Evolutionary conservation across 1,140 invertebrate genomes (phyloP).

Genomic region (Onthophagus taurus): DNA sequence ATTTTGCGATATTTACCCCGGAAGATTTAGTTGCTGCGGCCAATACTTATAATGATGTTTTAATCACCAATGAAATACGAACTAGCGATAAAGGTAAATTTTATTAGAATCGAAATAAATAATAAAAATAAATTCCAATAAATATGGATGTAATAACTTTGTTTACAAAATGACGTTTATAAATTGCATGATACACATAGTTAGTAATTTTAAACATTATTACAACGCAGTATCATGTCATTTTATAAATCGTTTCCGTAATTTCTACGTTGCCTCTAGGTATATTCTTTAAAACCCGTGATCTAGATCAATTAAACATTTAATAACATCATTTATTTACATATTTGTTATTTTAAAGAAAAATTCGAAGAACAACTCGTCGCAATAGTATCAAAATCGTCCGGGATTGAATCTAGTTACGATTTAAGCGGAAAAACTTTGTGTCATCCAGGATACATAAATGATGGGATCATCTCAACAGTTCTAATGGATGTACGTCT

Average conservation of each 20-base stretch:
- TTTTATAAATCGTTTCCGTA: too few relatives aligned
- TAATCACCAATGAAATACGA: slow-evolving; percentile 60
- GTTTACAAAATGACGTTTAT: too few relatives aligned
- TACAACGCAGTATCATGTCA: too few relatives aligned
- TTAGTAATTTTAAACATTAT: too few relatives aligned
- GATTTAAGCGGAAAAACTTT: slow-evolving; percentile 57
- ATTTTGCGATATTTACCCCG: slow-evolving; percentile 72
- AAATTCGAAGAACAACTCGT: slow-evolving; percentile 56
- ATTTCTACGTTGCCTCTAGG: too few relatives aligned
- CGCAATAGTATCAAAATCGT: slow-evolving; percentile 54
- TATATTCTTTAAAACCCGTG: too few relatives aligned
- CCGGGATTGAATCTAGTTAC: slow-evolving; percentile 44
- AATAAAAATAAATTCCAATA: too few relatives aligned
- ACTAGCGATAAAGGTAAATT: slow-evolving; percentile 38
- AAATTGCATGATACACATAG: too few relatives aligned
- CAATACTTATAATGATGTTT: slow-evolving; percentile 52
- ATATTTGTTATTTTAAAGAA: slow-evolving; percentile 36
- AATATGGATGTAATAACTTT: too few relatives aligned
- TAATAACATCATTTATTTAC: too few relatives aligned
- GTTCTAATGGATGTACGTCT: slow-evolving; percentile 55
- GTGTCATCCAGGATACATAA: slow-evolving; percentile 65
- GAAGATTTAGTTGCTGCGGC: slow-evolving; percentile 69
- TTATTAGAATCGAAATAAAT: neutral
- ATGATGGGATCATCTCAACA: slow-evolving; percentile 55
- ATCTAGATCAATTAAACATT: too few relatives aligned